Conservation (phyloP, 2,888 invertebrate species). For the Polyommatus icarus region DNA sequence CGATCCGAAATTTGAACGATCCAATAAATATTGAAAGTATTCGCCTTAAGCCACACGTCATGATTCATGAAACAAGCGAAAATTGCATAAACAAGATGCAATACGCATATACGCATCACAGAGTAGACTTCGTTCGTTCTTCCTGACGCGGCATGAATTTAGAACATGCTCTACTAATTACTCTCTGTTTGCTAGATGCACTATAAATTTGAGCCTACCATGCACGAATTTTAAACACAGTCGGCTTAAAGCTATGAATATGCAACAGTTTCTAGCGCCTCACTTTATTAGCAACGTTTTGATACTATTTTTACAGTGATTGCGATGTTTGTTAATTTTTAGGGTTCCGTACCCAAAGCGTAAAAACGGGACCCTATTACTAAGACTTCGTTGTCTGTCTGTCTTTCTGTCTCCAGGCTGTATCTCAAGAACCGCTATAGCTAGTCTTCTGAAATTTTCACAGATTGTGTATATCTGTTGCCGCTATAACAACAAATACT, state of each 20-base stretch:
- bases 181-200: neutral
- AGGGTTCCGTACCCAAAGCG: no score
- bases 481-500: no score
- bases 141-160: neutral
- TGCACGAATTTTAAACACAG: conserved; percentile 10
- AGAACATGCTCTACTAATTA: conserved; percentile 6
- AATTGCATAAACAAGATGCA: neutral
- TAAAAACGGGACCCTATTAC: no score
- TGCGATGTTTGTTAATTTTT: neutral
- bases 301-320: neutral
- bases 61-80: no score
- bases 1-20: no score
- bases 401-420: no score
- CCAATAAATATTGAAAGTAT: neutral
- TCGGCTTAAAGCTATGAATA: conserved; percentile 1
- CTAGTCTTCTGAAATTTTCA: no score
- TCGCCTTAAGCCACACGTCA: neutral
- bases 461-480: no score
- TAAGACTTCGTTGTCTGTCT: no score
- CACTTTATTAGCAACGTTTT: neutral
- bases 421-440: no score
- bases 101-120: neutral
- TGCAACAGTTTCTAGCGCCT: neutral
- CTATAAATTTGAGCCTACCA: neutral
- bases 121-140: neutral